Evolutionary conservation across 2,888 invertebrate species (phyloP).

Genomic region (Hofmannophila pseudospretella): DNA sequence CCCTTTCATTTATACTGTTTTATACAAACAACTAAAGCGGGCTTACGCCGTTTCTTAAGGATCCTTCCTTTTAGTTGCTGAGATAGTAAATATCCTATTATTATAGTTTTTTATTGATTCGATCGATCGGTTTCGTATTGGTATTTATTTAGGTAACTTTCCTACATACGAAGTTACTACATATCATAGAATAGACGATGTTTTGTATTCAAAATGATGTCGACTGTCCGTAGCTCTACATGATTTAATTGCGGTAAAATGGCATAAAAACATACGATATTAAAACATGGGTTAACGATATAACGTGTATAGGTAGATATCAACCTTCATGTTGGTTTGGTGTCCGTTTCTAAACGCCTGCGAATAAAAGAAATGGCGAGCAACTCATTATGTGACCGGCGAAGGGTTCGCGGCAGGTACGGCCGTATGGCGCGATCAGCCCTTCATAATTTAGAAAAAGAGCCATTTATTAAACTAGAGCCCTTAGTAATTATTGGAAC

Average conservation of each 20-base stretch:
- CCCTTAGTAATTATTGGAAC: conserved; percentile 71
- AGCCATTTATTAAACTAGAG: conserved; percentile 74
- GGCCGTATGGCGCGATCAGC: conserved; percentile 73
- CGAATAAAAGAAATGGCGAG: conserved; percentile 50
- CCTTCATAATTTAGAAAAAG: conserved; percentile 73
- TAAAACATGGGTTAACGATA: no score
- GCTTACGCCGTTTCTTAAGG: conserved; percentile 32
- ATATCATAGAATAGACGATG: no score
- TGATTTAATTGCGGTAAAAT: no score
- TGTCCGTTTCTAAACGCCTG: conserved; percentile 19
- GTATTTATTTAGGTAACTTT: no score
- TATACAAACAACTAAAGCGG: conserved; percentile 48
- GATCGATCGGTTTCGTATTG: conserved; percentile 3
- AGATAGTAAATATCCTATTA: conserved; percentile 7
- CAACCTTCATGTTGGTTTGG: no score
- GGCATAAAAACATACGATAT: no score
- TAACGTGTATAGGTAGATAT: no score
- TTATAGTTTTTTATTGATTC: conserved; percentile 9
- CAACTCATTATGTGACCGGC: conserved; percentile 44
- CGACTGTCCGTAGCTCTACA: no score
- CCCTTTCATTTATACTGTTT: conserved; percentile 56
- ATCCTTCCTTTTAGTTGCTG: conserved; percentile 17
- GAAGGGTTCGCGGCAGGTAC: conserved; percentile 67
- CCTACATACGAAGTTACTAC: no score
- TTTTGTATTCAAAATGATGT: no score